phyloP scores from a whole-genome alignment of 2,888 invertebrate genomes.

The Molanna angustata region DNA sequence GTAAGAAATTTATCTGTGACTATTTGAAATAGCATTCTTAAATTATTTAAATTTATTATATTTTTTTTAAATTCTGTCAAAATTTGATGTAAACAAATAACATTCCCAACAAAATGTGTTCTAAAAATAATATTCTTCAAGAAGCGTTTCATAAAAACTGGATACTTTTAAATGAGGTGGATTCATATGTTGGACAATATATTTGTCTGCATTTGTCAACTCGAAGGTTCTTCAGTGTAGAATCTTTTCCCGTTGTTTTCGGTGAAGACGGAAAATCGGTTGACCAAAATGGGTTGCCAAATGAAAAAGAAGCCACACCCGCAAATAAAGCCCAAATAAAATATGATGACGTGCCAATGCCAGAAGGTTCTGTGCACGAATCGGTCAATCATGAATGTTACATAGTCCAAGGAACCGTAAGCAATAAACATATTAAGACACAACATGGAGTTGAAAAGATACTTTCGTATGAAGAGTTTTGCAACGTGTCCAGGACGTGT shows the following conservation, averaged over 20 bases:
- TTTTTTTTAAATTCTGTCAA: no score
- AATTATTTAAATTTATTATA: no score
- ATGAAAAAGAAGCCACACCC: no score
- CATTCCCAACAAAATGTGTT: no score
- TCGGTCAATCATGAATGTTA: neutral
- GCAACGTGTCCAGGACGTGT: neutral
- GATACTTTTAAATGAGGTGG: conserved; percentile 7
- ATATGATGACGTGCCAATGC: no score
- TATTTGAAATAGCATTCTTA: no score
- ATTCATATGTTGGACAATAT: conserved; percentile 9
- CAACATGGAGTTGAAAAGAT: conserved; percentile 5
- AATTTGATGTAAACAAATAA: no score
- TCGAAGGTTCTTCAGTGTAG: neutral
- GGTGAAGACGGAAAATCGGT: conserved; percentile 13
- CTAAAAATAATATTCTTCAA: no score
- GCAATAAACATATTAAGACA: neutral
- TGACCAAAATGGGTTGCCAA: no score
- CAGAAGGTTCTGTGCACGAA: neutral
- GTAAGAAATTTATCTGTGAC: no score
- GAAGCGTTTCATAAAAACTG: conserved; percentile 1
- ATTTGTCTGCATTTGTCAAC: neutral
- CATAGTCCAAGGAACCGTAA: conserved; percentile 4
- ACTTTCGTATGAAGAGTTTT: neutral
- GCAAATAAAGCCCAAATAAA: no score
- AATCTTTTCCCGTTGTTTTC: neutral